A percentile compares a stretch with the other conserved stretches of the same genome.
These are phyloP conservation scores for Drosophila nikananu DNA, from an alignment of 1,140 invertebrate genomes.

Conservation along the genomic window DNA sequence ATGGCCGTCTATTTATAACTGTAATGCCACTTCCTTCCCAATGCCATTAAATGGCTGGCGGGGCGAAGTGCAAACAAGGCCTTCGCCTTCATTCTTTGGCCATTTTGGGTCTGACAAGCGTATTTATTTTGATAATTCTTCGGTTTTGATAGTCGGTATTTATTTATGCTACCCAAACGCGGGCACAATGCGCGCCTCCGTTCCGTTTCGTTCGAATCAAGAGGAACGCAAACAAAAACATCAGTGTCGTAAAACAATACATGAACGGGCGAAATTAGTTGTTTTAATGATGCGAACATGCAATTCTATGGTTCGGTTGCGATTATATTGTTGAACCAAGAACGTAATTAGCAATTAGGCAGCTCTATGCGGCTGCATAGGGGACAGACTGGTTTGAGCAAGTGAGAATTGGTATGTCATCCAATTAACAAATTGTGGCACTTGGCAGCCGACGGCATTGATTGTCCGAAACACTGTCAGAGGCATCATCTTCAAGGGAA, in stretches of 20 bases:
- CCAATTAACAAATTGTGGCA: slow-evolving; percentile 42
- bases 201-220: slow-evolving; percentile 8
- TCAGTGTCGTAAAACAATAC: slow-evolving; percentile 3
- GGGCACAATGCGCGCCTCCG: slow-evolving; percentile 23
- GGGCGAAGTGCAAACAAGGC: slow-evolving; percentile 27
- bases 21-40: slow-evolving; percentile 45
- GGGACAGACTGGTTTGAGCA: slow-evolving; percentile 20
- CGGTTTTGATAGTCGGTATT: slow-evolving; percentile 38
- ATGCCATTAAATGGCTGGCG: slow-evolving; percentile 31
- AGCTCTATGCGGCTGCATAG: not conserved
- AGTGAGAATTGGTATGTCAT: slow-evolving; percentile 30
- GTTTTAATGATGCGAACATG: slow-evolving; percentile 29
- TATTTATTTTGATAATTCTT: slow-evolving; percentile 53
- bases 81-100: slow-evolving; percentile 19
- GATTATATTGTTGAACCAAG: slow-evolving; percentile 6
- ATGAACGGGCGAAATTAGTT: slow-evolving; percentile 28
- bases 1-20: slow-evolving; percentile 35
- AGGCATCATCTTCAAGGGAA: slow-evolving; percentile 28
- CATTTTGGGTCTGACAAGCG: slow-evolving; percentile 31
- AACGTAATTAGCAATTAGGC: slow-evolving; percentile 40
- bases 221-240: slow-evolving; percentile 37
- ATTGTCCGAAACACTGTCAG: slow-evolving; percentile 9
- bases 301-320: slow-evolving; percentile 13
- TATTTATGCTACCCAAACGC: slow-evolving; percentile 36
- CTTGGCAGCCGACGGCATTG: slow-evolving; percentile 18